A percentile compares a stretch with the other conserved stretches of the same genome.
Evolutionary conservation across 2,888 invertebrate species (phyloP).

Genomic region (Tenthredo distinguenda): DNA sequence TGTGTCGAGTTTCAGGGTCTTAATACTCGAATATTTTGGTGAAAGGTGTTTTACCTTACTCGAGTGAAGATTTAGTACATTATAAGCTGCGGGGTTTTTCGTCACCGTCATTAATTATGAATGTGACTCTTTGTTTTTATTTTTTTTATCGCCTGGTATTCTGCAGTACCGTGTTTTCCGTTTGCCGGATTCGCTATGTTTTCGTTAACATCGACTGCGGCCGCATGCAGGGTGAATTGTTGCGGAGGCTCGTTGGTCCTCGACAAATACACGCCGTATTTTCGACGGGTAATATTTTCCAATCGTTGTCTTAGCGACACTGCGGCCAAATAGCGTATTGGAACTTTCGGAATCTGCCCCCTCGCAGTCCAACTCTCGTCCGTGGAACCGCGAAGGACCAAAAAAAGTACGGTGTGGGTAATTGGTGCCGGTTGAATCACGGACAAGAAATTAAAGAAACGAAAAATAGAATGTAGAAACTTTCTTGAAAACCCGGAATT

Average conservation of each 20-base stretch:
- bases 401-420: background rate
- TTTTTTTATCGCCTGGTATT: background rate
- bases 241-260: background rate
- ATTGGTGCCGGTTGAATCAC: constrained; percentile 27
- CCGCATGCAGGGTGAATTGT: background rate
- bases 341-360: constrained; percentile 44
- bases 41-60: background rate
- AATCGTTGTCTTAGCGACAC: constrained; percentile 44
- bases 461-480: background rate
- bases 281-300: constrained; percentile 45
- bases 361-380: constrained; percentile 12
- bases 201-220: background rate
- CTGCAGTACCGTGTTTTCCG: constrained; percentile 11
- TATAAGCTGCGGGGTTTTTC: constrained; percentile 36
- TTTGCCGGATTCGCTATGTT: constrained; percentile 12
- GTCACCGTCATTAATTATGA: constrained; percentile 43
- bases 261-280: constrained; percentile 47
- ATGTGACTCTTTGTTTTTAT: background rate
- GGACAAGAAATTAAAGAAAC: background rate
- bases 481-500: constrained; percentile 16
- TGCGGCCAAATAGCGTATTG: constrained; percentile 39
- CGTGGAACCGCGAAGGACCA: background rate
- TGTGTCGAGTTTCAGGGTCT: constrained; percentile 1
- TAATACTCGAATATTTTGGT: constrained; percentile 31
- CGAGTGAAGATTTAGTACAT: constrained; percentile 53